Percentiles rank a stretch among this genome's conserved stretches.
phyloP scores from a whole-genome alignment of 2,888 invertebrate genomes.

The Frankliniella intonsa region DNA sequence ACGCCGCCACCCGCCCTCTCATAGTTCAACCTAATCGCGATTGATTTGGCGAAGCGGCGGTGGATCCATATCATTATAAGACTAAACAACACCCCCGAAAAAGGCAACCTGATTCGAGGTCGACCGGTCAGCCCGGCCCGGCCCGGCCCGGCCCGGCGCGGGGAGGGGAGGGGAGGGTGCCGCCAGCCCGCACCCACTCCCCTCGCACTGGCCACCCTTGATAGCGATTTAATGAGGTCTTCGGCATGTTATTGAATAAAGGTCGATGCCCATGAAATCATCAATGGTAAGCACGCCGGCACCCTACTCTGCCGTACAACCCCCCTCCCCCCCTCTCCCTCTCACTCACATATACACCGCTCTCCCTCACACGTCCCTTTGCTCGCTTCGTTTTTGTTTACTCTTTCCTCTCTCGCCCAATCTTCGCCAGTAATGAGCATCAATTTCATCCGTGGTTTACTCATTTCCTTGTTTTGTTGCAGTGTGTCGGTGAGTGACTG shows the following conservation, averaged over 20 bases:
- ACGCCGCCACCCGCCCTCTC: neutral
- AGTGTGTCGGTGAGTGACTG: too few species aligned
- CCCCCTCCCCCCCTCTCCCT: too few species aligned
- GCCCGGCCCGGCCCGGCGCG: neutral
- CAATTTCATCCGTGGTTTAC: too few species aligned
- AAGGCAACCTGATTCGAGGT: neutral
- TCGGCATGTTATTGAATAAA: slow-evolving; percentile 25
- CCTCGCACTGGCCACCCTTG: neutral
- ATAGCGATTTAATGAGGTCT: slow-evolving; percentile 16
- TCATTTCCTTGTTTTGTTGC: too few species aligned
- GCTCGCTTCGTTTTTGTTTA: neutral
- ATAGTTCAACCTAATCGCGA: neutral
- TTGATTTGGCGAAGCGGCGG: neutral
- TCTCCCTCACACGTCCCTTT: neutral
- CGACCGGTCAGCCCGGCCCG: neutral
- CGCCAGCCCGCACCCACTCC: neutral
- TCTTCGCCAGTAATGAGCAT: too few species aligned
- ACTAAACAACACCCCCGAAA: slow-evolving; percentile 13
- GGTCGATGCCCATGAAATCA: slow-evolving; percentile 2
- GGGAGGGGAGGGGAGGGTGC: too few species aligned
- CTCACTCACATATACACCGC: neutral
- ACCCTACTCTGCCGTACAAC: neutral
- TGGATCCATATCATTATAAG: neutral
- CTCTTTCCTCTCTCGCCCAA: too few species aligned
- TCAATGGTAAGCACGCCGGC: neutral